A percentile compares a stretch with the other conserved stretches of the same genome.
phyloP scores from a whole-genome alignment of 2,113 vertebrate species.

The Alosa alosa region DNA sequence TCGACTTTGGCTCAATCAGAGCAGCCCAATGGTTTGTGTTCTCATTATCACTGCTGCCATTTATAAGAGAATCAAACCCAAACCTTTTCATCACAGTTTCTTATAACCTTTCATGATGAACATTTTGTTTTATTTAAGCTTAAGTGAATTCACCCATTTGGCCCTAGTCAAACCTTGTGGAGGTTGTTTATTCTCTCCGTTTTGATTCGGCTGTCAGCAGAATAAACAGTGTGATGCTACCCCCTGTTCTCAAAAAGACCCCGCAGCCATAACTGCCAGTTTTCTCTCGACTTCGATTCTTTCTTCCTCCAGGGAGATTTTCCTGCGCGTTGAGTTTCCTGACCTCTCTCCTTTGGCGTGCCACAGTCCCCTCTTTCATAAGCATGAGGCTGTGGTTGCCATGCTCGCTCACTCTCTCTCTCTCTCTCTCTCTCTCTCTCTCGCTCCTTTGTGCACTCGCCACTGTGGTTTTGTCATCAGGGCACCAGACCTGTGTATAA shows the following conservation, averaged over 20 bases:
- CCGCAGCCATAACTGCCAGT: background rate
- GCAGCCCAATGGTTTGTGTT: background rate
- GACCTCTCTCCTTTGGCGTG: background rate
- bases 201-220: background rate
- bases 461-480: conserved; percentile 7
- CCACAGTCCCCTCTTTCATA: background rate
- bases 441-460: background rate
- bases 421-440: too few relatives aligned
- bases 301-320: background rate
- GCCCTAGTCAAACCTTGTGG: background rate
- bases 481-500: background rate
- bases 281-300: background rate
- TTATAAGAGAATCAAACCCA: background rate
- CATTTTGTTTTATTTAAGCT: background rate
- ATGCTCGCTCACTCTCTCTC: background rate
- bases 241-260: background rate
- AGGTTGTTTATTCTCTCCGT: background rate
- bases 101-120: background rate
- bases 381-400: background rate
- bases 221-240: background rate
- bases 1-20: background rate
- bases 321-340: background rate
- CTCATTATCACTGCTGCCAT: background rate
- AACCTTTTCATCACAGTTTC: background rate
- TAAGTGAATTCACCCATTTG: background rate